phyloP scores from a whole-genome alignment of 1,140 invertebrate species.

The Saccostrea glomerata region DNA sequence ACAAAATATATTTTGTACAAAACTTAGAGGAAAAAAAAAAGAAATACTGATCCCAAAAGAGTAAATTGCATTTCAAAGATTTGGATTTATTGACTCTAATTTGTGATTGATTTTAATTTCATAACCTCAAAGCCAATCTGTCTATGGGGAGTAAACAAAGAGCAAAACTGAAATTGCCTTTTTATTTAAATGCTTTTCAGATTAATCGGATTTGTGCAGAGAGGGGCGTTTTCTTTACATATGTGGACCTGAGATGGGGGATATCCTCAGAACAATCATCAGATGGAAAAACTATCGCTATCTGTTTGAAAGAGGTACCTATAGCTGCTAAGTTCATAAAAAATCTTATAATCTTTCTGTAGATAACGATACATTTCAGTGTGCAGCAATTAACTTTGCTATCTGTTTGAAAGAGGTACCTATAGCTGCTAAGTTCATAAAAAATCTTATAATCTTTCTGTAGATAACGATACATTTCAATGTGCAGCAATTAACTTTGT shows the following conservation, averaged over 20 bases:
- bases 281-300: slow-evolving; percentile 69
- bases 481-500: neutral
- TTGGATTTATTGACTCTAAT: too few species aligned
- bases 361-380: neutral
- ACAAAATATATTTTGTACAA: too few species aligned
- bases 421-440: too few species aligned
- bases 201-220: slow-evolving; percentile 67
- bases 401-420: slow-evolving; percentile 71
- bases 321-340: too few species aligned
- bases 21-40: too few species aligned
- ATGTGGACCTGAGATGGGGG: slow-evolving; percentile 72
- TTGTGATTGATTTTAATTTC: too few species aligned
- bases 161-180: neutral
- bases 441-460: neutral
- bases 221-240: slow-evolving; percentile 68
- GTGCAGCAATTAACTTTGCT: neutral
- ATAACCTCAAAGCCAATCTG: too few species aligned
- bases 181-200: slow-evolving; percentile 50
- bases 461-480: neutral
- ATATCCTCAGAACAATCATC: slow-evolving; percentile 65
- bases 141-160: too few species aligned
- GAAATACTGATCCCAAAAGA: too few species aligned
- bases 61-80: too few species aligned
- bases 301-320: slow-evolving; percentile 69
- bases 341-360: neutral